Evolutionary conservation across 2,888 invertebrate species (phyloP).

Genomic region (Meloe dianella): DNA sequence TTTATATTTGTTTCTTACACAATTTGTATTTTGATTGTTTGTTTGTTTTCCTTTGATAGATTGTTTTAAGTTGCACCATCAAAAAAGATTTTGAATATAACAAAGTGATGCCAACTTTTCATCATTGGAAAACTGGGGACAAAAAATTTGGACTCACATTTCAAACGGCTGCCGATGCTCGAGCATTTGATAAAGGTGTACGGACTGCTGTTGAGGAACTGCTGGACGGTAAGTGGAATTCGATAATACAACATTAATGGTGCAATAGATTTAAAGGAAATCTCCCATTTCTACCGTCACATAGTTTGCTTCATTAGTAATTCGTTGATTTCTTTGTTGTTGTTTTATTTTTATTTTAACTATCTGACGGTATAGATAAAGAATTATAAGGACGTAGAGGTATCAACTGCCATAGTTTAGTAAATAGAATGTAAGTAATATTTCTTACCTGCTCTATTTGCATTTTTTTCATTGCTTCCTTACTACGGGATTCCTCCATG

Average conservation of each 20-base stretch:
- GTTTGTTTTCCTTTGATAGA: no score
- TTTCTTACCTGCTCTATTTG: slow-evolving; percentile 71
- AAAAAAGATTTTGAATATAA: slow-evolving; percentile 96
- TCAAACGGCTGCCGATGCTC: slow-evolving; percentile 92
- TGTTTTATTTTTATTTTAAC: background rate
- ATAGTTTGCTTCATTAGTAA: no score
- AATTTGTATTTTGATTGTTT: slow-evolving; percentile 40
- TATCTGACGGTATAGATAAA: slow-evolving; percentile 2
- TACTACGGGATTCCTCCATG: slow-evolving; percentile 72
- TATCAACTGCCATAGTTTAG: slow-evolving; percentile 26
- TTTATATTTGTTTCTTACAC: slow-evolving; percentile 38
- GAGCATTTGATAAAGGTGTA: slow-evolving; percentile 93
- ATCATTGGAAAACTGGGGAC: slow-evolving; percentile 96
- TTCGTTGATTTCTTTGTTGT: no score
- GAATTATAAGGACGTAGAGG: slow-evolving; percentile 13
- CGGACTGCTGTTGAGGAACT: slow-evolving; percentile 88
- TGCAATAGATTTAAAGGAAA: no score
- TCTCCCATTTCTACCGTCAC: background rate
- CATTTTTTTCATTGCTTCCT: slow-evolving; percentile 65
- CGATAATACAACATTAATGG: slow-evolving; percentile 17
- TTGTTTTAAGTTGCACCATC: slow-evolving; percentile 91
- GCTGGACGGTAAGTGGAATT: slow-evolving; percentile 78
- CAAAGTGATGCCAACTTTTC: slow-evolving; percentile 98
- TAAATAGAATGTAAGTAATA: slow-evolving; percentile 60
- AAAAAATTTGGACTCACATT: slow-evolving; percentile 95